Conservation (phyloP, 1,140 invertebrate species). For the Patella vulgata region DNA sequence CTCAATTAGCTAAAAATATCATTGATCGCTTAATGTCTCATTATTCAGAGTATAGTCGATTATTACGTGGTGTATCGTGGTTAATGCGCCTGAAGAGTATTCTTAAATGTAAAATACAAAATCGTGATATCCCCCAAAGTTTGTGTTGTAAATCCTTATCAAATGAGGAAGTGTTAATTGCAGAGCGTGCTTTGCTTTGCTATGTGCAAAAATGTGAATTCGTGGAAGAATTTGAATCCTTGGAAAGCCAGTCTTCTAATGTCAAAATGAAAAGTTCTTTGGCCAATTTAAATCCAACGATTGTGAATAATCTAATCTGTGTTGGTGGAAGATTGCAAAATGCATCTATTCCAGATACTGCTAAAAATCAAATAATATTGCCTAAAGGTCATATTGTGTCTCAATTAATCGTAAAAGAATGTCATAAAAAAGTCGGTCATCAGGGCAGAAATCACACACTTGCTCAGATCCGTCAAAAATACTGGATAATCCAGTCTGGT, state of each 20-base stretch:
- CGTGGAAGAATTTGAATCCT: constrained; percentile 4
- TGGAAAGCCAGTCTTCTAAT: neutral
- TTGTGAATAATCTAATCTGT: constrained; percentile 1
- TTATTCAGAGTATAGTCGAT: constrained; percentile 13
- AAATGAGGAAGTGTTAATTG: neutral
- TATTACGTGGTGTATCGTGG: constrained; percentile 13
- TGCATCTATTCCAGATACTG: neutral
- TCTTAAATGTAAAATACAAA: too few species aligned
- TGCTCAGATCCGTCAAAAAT: neutral
- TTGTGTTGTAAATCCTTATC: neutral
- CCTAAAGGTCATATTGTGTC: neutral
- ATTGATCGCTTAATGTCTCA: constrained; percentile 10
- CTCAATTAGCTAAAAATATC: too few species aligned
- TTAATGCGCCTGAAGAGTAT: neutral
- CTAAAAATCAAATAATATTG: constrained; percentile 12
- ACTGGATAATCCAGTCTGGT: neutral
- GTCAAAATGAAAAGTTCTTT: constrained; percentile 9
- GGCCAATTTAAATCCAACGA: constrained; percentile 15
- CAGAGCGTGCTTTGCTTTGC: constrained; percentile 11
- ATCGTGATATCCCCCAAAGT: too few species aligned
- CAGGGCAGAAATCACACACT: neutral
- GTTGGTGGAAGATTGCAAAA: constrained; percentile 2
- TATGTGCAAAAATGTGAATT: constrained; percentile 11
- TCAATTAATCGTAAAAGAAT: neutral
- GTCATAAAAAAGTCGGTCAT: neutral